These are phyloP conservation scores for Corbicula japonica DNA, from an alignment of 2,888 invertebrate genomes.

Conservation along the genomic window DNA sequence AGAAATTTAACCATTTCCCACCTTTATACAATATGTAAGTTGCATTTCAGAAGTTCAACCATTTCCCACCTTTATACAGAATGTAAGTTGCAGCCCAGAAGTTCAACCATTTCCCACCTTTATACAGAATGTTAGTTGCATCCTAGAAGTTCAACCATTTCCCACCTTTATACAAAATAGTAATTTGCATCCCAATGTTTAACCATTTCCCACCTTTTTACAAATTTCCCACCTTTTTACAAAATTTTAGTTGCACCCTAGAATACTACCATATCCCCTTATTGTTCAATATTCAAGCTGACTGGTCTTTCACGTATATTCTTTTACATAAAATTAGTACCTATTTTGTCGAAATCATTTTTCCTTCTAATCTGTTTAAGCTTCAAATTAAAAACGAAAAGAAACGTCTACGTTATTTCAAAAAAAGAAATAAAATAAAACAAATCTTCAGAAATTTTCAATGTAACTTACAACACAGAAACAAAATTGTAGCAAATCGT, in stretches of 20 bases:
- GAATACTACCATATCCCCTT: not conserved
- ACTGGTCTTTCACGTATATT: too few species aligned
- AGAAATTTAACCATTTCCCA: conserved; percentile 6
- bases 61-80: conserved; percentile 9
- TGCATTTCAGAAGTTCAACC: not conserved
- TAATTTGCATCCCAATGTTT: conserved; percentile 15
- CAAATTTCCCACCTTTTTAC: conserved; percentile 11
- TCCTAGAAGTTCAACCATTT: conserved; percentile 10
- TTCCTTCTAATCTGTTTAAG: too few species aligned
- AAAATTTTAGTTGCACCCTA: conserved; percentile 20
- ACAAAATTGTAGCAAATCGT: too few species aligned
- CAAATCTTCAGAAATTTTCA: too few species aligned
- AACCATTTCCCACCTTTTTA: conserved; percentile 3
- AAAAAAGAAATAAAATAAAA: too few species aligned
- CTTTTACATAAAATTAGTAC: too few species aligned
- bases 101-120: not conserved
- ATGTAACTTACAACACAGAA: too few species aligned
- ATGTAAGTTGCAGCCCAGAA: conserved; percentile 27
- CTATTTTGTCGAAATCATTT: too few species aligned
- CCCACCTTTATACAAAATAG: conserved; percentile 15
- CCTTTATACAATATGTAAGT: not conserved
- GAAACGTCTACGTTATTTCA: too few species aligned
- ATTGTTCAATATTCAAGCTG: too few species aligned
- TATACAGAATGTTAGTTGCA: conserved; percentile 23
- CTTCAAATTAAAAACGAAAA: too few species aligned